phyloP scores from a whole-genome alignment of 2,888 invertebrate species.

The Heliconius cydno region DNA sequence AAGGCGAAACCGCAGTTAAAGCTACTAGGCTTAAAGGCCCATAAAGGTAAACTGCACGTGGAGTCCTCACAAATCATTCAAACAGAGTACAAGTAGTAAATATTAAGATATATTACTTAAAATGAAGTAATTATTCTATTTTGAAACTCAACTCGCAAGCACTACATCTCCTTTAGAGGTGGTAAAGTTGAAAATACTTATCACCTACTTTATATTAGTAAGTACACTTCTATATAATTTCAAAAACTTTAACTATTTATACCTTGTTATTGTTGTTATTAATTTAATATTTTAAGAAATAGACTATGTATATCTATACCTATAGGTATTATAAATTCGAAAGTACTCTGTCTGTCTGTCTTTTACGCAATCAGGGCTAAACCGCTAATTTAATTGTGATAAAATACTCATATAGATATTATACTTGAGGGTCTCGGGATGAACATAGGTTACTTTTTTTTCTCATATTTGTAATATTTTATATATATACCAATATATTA shows the following conservation, averaged over 20 bases:
- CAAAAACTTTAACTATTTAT: background rate
- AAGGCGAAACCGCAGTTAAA: background rate
- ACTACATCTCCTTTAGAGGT: constrained; percentile 47
- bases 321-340: too few species aligned
- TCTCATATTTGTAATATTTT: too few species aligned
- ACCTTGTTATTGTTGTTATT: background rate
- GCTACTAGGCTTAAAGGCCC: too few species aligned
- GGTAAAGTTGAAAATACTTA: constrained; percentile 52
- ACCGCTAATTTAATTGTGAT: too few species aligned
- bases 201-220: constrained; percentile 42
- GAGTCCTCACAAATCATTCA: constrained; percentile 6
- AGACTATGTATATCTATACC: too few species aligned
- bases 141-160: constrained; percentile 34
- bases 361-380: too few species aligned
- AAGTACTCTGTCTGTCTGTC: too few species aligned
- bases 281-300: too few species aligned
- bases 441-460: too few species aligned
- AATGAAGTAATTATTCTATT: constrained; percentile 39
- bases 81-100: constrained; percentile 17
- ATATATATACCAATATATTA: too few species aligned
- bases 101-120: constrained; percentile 16
- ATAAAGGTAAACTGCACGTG: constrained; percentile 18
- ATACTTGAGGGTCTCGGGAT: too few species aligned
- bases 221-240: background rate
- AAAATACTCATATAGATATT: too few species aligned